These are phyloP conservation scores for Melanotaenia duboulayi DNA, from an alignment of 2,113 vertebrate species.

Conservation along the genomic window DNA sequence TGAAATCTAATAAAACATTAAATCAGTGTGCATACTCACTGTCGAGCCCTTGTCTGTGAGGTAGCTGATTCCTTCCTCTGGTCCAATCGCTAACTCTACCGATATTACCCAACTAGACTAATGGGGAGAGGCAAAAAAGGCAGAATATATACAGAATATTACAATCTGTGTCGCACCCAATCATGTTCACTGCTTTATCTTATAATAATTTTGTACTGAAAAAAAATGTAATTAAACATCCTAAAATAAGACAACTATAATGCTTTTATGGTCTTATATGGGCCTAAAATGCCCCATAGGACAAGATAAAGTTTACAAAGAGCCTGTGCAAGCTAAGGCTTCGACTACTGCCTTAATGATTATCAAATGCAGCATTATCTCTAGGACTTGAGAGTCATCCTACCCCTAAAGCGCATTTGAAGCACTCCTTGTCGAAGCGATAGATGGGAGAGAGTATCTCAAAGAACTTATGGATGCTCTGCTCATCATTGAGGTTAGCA, in stretches of 20 bases:
- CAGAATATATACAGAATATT: not conserved
- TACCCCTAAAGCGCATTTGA: constrained; percentile 98
- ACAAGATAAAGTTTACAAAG: not conserved
- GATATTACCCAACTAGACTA: constrained; percentile 99
- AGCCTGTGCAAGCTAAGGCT: not conserved
- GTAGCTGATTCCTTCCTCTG: constrained; percentile 99
- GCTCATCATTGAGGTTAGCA: constrained; percentile 96
- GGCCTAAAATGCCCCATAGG: not conserved
- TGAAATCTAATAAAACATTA: too few species aligned
- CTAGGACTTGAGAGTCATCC: constrained; percentile 32
- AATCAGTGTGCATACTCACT: constrained; percentile 80
- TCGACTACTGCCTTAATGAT: not conserved
- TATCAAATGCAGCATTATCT: constrained; percentile 14
- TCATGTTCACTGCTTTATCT: constrained; percentile 10
- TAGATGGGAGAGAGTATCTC: constrained; percentile 96
- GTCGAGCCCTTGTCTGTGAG: constrained; percentile 98
- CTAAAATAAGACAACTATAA: constrained; percentile 2
- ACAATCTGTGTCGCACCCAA: constrained; percentile 4
- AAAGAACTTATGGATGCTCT: constrained; percentile 98
- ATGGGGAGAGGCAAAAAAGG: constrained; percentile 21
- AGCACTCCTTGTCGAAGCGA: constrained; percentile 98
- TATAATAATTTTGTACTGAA: not conserved
- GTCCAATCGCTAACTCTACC: constrained; percentile 96
- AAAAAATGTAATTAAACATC: not conserved
- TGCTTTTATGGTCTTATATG: constrained; percentile 2